phyloP scores from a whole-genome alignment of 1,140 invertebrate species.

The Ladona fulva region DNA sequence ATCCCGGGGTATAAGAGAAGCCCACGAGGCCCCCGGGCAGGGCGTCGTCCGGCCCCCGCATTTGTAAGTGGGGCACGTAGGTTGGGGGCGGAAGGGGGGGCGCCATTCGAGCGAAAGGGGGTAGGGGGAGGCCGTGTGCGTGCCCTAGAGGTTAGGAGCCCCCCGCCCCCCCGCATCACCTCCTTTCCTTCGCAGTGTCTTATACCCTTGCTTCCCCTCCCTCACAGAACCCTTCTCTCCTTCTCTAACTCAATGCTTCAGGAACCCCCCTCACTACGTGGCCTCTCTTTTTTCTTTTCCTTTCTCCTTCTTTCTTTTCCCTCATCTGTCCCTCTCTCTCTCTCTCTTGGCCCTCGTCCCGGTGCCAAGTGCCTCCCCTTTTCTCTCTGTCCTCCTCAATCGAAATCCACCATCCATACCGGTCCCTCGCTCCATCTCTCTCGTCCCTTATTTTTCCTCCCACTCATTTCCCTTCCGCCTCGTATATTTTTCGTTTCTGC shows the following conservation, averaged over 20 bases:
- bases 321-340: too few relatives aligned
- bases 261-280: background rate
- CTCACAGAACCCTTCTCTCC: background rate
- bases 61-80: conserved; percentile 7
- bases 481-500: too few relatives aligned
- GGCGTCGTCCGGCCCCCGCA: background rate
- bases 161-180: background rate
- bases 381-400: too few relatives aligned
- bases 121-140: background rate
- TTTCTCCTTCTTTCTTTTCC: too few relatives aligned
- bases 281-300: too few relatives aligned
- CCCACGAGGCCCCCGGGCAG: conserved; percentile 1
- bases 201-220: background rate
- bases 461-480: background rate
- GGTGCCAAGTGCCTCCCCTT: too few relatives aligned
- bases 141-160: background rate
- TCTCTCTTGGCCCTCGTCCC: too few relatives aligned
- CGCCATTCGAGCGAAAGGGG: background rate
- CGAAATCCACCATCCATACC: too few relatives aligned
- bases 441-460: too few relatives aligned
- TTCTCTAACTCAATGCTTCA: background rate
- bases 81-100: background rate
- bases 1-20: conserved; percentile 3
- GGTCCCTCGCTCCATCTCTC: too few relatives aligned
- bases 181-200: too few relatives aligned